A percentile compares a stretch with the other conserved stretches of the same genome.
phyloP scores from a whole-genome alignment of 2,797 vertebrate species.

The Synaphobranchus kaupii region DNA sequence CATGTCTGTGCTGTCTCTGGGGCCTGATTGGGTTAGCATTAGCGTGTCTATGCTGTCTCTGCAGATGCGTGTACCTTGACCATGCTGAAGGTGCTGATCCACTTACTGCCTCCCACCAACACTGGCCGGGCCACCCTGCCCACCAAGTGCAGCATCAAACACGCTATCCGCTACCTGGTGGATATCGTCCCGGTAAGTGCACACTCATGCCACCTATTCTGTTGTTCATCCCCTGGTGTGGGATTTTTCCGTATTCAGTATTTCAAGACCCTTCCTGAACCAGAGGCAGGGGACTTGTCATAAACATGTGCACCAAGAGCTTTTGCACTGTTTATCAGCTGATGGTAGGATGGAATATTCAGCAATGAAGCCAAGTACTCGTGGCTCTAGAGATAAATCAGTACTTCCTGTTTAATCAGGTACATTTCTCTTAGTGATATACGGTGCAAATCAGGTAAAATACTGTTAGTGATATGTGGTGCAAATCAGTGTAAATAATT shows the following conservation, averaged over 20 bases:
- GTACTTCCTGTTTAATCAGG: too few relatives aligned
- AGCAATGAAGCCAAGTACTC: too few relatives aligned
- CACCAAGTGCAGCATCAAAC: constrained; percentile 28
- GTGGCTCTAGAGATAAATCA: too few relatives aligned
- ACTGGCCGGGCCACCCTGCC: constrained; percentile 30
- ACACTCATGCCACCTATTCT: neutral
- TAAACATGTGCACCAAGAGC: too few relatives aligned
- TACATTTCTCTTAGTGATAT: too few relatives aligned
- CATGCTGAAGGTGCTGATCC: constrained; percentile 40
- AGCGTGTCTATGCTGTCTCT: neutral
- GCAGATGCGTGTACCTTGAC: constrained; percentile 39
- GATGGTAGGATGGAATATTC: too few relatives aligned
- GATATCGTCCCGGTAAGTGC: constrained; percentile 35
- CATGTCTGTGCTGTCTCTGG: neutral
- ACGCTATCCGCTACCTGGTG: constrained; percentile 37
- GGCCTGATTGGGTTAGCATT: neutral
- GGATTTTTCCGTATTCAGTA: too few relatives aligned
- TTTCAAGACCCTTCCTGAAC: too few relatives aligned
- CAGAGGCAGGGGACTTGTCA: too few relatives aligned
- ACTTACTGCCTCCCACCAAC: constrained; percentile 32
- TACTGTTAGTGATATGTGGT: neutral
- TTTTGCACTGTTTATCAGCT: too few relatives aligned
- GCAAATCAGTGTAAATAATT: neutral
- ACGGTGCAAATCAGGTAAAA: too few relatives aligned
- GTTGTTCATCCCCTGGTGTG: too few relatives aligned